phyloP scores from a whole-genome alignment of 1,140 invertebrate species.

The Leptoteleia sp. region DNA sequence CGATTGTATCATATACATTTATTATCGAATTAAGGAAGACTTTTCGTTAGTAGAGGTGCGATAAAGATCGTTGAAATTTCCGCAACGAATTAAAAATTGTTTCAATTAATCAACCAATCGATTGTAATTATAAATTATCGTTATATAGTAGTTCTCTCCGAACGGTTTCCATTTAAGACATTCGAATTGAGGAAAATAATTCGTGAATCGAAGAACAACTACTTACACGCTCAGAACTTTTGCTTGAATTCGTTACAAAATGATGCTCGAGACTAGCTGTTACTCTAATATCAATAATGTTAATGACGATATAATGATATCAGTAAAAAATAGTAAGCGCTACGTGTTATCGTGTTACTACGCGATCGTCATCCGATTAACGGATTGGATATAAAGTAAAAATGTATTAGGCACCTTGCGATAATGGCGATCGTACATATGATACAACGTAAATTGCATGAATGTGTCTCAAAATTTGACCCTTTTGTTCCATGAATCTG shows the following conservation, averaged over 20 bases:
- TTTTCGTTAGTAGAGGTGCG: slow-evolving; percentile 54
- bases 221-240: slow-evolving; percentile 39
- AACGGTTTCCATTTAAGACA: slow-evolving; percentile 9
- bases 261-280: slow-evolving; percentile 73
- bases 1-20: slow-evolving; percentile 36
- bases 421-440: slow-evolving; percentile 63
- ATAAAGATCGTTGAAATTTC: slow-evolving; percentile 63
- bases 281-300: slow-evolving; percentile 68
- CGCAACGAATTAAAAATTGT: slow-evolving; percentile 1
- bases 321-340: slow-evolving; percentile 38
- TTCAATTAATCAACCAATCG: slow-evolving; percentile 16
- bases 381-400: slow-evolving; percentile 46
- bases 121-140: slow-evolving; percentile 20
- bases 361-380: slow-evolving; percentile 23
- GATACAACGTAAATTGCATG: slow-evolving; percentile 36
- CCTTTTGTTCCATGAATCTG: slow-evolving; percentile 4
- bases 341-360: slow-evolving; percentile 42
- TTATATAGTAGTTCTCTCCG: slow-evolving; percentile 16
- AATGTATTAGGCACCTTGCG: slow-evolving; percentile 68
- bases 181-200: slow-evolving; percentile 63
- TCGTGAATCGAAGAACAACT: slow-evolving; percentile 48
- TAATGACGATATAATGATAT: slow-evolving; percentile 31
- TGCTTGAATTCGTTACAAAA: slow-evolving; percentile 68
- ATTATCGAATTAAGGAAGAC: slow-evolving; percentile 67
- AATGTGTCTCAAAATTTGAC: slow-evolving; percentile 14